Conservation (phyloP, 2,888 invertebrate species). For the Drosophila stalkeri region DNA sequence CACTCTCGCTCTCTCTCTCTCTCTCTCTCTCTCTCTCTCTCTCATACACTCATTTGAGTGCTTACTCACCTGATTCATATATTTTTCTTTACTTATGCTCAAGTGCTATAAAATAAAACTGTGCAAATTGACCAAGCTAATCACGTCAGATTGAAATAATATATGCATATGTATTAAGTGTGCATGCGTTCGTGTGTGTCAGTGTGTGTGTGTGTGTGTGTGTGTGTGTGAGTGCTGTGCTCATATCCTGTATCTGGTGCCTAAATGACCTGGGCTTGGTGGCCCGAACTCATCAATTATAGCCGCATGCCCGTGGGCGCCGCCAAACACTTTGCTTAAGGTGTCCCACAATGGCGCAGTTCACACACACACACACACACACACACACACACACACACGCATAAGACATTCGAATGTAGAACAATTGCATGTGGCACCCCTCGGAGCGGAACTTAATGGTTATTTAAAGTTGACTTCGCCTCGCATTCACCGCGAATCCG, state of each 20-base stretch:
- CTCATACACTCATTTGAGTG: not conserved
- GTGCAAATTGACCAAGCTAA: slow-evolving; percentile 39
- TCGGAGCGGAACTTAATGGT: slow-evolving; percentile 52
- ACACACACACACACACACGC: not conserved
- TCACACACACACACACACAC: slow-evolving; percentile 25
- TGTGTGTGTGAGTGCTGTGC: slow-evolving; percentile 7
- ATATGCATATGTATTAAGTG: slow-evolving; percentile 14
- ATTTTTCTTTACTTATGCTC: too few relatives aligned
- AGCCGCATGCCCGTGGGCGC: slow-evolving; percentile 62
- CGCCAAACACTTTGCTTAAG: slow-evolving; percentile 46
- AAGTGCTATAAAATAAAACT: slow-evolving; percentile 25
- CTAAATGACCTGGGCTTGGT: slow-evolving; percentile 74
- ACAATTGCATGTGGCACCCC: slow-evolving; percentile 60
- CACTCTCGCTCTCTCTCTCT: not conserved
- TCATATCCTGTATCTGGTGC: slow-evolving; percentile 24
- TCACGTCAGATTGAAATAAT: slow-evolving; percentile 21
- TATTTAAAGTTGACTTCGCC: slow-evolving; percentile 56
- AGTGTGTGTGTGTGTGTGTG: slow-evolving; percentile 1
- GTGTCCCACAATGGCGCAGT: slow-evolving; percentile 44
- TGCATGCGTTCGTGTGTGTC: not conserved
- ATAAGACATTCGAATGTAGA: slow-evolving; percentile 46
- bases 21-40: not conserved
- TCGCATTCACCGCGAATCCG: slow-evolving; percentile 14
- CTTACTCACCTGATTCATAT: not conserved
- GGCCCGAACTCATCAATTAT: slow-evolving; percentile 74